These are phyloP conservation scores for Melikaiella ostensackeni DNA, from an alignment of 2,888 invertebrate genomes.

Conservation along the genomic window DNA sequence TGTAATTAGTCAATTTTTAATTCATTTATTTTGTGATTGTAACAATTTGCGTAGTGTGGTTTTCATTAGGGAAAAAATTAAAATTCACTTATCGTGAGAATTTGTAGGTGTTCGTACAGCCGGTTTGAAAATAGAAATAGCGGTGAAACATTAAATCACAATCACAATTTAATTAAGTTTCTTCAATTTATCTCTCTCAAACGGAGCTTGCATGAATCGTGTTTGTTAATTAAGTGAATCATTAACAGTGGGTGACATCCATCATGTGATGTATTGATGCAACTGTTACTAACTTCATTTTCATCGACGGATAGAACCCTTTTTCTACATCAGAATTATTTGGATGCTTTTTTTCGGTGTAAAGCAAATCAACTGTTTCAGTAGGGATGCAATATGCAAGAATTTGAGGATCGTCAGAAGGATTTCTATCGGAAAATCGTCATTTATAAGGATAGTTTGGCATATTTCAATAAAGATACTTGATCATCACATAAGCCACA, in stretches of 20 bases:
- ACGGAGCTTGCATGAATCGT: slow-evolving; percentile 3
- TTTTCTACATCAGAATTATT: neutral
- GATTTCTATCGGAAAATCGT: slow-evolving; percentile 6
- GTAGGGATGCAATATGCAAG: neutral
- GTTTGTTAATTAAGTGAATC: slow-evolving; percentile 27
- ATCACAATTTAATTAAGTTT: slow-evolving; percentile 24
- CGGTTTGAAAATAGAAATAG: slow-evolving; percentile 2
- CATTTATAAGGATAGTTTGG: slow-evolving; percentile 16
- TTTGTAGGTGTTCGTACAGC: neutral
- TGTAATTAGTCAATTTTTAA: too few species aligned
- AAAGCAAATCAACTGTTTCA: neutral
- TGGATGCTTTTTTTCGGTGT: neutral
- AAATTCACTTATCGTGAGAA: slow-evolving; percentile 8
- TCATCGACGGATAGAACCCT: neutral
- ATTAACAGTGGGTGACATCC: neutral
- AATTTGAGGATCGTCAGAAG: neutral
- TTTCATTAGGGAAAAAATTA: neutral
- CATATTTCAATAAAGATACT: slow-evolving; percentile 14
- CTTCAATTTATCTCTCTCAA: slow-evolving; percentile 23
- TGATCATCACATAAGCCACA: slow-evolving; percentile 19
- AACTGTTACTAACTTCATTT: neutral
- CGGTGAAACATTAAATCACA: slow-evolving; percentile 16
- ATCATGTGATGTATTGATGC: neutral
- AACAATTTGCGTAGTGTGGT: neutral
- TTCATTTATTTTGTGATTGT: neutral